phyloP scores from a whole-genome alignment of 37 sponge, comb jelly and placozoan genomes.

The Spongilla lacustris region DNA sequence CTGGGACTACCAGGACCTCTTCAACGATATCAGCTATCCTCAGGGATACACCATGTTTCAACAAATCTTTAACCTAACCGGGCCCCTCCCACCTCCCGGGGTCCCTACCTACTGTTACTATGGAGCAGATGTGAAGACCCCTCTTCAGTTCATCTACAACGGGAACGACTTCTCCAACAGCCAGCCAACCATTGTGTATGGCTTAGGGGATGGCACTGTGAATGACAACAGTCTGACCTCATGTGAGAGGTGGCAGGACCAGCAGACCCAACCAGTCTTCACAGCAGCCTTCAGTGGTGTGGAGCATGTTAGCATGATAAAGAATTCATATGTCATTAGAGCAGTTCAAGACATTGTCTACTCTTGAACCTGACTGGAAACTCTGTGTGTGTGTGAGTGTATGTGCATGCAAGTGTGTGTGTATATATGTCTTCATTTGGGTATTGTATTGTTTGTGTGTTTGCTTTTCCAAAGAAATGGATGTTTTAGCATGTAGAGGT shows the following conservation, averaged over 20 bases:
- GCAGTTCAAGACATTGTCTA: conserved; percentile 58
- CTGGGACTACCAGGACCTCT: conserved; percentile 77
- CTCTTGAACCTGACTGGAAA: not conserved
- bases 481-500: no score
- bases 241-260: conserved; percentile 75
- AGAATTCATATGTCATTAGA: conserved; percentile 37
- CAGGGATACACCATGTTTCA: conserved; percentile 71
- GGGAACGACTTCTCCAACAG: conserved; percentile 69
- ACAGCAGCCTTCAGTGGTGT: conserved; percentile 30
- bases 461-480: no score
- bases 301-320: conserved; percentile 59
- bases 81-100: conserved; percentile 64
- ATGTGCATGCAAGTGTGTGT: not conserved
- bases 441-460: not conserved
- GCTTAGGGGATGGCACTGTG: conserved; percentile 94
- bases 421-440: not conserved
- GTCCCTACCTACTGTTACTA: conserved; percentile 84
- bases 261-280: conserved; percentile 49
- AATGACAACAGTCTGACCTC: conserved; percentile 68
- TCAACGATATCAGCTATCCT: conserved; percentile 52
- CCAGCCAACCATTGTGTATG: conserved; percentile 48
- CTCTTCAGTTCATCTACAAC: conserved; percentile 43
- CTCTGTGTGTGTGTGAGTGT: not conserved
- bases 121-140: conserved; percentile 70
- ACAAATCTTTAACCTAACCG: conserved; percentile 40